Evolutionary conservation across 2,888 invertebrate species (phyloP).

Genomic region (Eugnorisma glareosa): DNA sequence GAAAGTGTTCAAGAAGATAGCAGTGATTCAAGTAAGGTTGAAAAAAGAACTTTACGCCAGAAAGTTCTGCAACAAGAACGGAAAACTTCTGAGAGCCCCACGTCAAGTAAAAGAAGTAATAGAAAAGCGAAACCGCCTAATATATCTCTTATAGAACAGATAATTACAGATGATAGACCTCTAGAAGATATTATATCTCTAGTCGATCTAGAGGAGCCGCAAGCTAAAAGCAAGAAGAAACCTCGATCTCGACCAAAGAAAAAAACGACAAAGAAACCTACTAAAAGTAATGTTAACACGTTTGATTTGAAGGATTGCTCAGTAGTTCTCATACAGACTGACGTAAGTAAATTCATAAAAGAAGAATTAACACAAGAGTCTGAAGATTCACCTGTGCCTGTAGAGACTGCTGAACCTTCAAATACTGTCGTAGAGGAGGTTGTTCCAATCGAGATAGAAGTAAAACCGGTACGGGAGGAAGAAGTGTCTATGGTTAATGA

Average conservation of each 20-base stretch:
- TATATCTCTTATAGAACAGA: conserved; percentile 86
- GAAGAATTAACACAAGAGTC: conserved; percentile 13
- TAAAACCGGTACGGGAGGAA: conserved; percentile 37
- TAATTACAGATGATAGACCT: conserved; percentile 85
- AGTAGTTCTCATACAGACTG: conserved; percentile 76
- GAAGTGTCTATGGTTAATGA: conserved; percentile 75
- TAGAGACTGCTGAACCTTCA: conserved; percentile 10
- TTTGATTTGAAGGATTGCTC: conserved; percentile 79
- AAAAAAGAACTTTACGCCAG: conserved; percentile 71
- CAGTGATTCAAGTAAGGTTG: conserved; percentile 58
- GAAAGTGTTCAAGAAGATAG: conserved; percentile 74
- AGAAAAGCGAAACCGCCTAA: conserved; percentile 80
- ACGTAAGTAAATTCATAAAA: conserved; percentile 74
- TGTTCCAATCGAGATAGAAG: neutral
- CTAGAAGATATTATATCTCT: conserved; percentile 86
- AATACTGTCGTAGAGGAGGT: conserved; percentile 1
- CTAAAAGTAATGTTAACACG: conserved; percentile 48
- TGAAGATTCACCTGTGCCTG: conserved; percentile 28
- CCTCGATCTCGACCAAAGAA: conserved; percentile 63
- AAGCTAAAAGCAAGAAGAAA: conserved; percentile 71
- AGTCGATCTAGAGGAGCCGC: conserved; percentile 80
- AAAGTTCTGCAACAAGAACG: conserved; percentile 70
- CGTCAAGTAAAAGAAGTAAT: conserved; percentile 68
- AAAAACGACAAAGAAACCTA: conserved; percentile 58
- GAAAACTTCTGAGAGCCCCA: conserved; percentile 76